These are phyloP conservation scores for Eristalis tenax DNA, from an alignment of 2,888 invertebrate species.

Conservation along the genomic window DNA sequence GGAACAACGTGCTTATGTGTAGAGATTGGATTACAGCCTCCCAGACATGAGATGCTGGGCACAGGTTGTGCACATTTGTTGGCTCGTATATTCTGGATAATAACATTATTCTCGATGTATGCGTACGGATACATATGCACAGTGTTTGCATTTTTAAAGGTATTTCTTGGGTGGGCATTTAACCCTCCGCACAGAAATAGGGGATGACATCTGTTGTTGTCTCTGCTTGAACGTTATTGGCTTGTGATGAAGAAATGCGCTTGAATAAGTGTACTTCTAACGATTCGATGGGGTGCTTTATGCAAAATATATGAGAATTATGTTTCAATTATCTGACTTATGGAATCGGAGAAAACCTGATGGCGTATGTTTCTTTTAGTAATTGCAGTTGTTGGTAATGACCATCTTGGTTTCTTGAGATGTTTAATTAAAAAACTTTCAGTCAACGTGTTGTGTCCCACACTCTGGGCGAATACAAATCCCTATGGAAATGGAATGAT, in stretches of 20 bases:
- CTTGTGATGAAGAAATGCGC: conserved; percentile 29
- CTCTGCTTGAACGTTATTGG: conserved; percentile 33
- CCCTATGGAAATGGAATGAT: no score
- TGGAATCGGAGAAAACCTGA: not conserved
- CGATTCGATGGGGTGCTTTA: conserved; percentile 64
- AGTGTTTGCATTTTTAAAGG: conserved; percentile 67
- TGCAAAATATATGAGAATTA: conserved; percentile 68
- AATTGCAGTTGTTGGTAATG: no score
- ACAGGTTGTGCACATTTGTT: conserved; percentile 68
- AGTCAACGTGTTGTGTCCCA: not conserved
- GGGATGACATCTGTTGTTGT: conserved; percentile 67
- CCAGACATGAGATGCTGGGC: conserved; percentile 28
- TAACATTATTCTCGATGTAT: conserved; percentile 66
- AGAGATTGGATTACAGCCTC: not conserved
- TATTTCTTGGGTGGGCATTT: conserved; percentile 23
- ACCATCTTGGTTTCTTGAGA: not conserved
- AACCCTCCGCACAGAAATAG: conserved; percentile 40
- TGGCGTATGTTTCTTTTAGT: conserved; percentile 29
- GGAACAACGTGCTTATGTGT: conserved; percentile 54
- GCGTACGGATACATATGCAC: conserved; percentile 46
- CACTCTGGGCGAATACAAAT: no score
- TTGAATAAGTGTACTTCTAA: conserved; percentile 43
- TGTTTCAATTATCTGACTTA: conserved; percentile 61
- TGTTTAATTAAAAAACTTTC: not conserved
- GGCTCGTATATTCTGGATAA: conserved; percentile 57